These are phyloP conservation scores for Python bivittatus DNA, from an alignment of 2,113 vertebrate genomes.

Conservation along the genomic window DNA sequence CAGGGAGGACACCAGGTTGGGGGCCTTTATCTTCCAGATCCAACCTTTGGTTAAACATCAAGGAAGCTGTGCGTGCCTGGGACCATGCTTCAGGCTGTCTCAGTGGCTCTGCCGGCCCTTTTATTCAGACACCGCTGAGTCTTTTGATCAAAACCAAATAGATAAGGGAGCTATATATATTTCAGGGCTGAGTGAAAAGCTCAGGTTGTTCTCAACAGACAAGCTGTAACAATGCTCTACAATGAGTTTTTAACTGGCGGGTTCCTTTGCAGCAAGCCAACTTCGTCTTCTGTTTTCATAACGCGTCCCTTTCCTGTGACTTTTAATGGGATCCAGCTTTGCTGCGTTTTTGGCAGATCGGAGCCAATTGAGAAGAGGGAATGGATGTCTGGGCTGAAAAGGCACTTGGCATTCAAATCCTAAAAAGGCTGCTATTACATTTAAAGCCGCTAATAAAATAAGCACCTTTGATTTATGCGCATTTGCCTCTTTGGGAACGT, in stretches of 20 bases:
- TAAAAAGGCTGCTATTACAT: constrained; percentile 23
- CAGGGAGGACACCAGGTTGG: too few relatives aligned
- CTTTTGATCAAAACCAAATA: constrained; percentile 3
- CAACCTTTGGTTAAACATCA: neutral
- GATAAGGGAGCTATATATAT: neutral
- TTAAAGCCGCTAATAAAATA: constrained; percentile 37
- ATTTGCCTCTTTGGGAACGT: neutral
- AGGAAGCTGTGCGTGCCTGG: neutral
- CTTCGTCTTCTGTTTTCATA: neutral
- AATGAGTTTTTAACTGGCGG: neutral
- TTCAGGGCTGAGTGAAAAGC: neutral
- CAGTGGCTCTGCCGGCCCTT: neutral
- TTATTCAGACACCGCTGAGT: neutral
- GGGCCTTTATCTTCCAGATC: neutral
- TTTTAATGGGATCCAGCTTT: constrained; percentile 28
- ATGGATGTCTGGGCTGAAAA: neutral
- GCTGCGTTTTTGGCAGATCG: neutral
- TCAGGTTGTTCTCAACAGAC: neutral
- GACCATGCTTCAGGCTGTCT: neutral
- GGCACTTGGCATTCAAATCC: neutral
- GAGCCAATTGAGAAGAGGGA: neutral
- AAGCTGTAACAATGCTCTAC: neutral
- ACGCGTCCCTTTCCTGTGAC: neutral
- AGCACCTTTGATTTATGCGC: neutral
- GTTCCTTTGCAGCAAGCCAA: neutral